Percentiles rank a stretch among this genome's conserved stretches.
These are phyloP conservation scores for Camelus bactrianus DNA, from an alignment of 2,113 vertebrate genomes.

Conservation along the genomic window DNA sequence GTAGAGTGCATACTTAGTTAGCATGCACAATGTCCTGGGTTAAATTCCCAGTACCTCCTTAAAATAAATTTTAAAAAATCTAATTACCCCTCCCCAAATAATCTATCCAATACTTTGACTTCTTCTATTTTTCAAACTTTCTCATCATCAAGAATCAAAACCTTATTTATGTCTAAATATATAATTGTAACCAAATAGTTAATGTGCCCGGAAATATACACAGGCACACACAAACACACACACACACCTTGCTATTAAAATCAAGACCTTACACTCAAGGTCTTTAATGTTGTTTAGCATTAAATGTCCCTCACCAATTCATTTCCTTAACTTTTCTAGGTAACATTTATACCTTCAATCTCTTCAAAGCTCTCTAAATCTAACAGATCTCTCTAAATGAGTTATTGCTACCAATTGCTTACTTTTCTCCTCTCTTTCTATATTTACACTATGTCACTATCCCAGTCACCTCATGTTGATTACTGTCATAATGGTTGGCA, in stretches of 20 bases:
- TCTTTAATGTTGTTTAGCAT: background rate
- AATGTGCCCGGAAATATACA: background rate
- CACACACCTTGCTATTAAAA: background rate
- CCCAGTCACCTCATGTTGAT: background rate
- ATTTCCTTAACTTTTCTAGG: background rate
- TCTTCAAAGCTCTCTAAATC: background rate
- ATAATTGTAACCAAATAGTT: background rate
- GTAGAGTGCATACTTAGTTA: too few species aligned
- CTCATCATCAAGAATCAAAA: background rate
- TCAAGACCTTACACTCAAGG: background rate
- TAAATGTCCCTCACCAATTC: background rate
- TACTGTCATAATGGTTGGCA: background rate
- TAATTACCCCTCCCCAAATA: background rate
- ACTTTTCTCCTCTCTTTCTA: background rate
- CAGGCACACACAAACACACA: background rate
- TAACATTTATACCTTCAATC: background rate
- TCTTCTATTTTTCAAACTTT: background rate
- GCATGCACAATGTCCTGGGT: too few species aligned
- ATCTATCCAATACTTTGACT: background rate
- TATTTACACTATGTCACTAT: background rate
- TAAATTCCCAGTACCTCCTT: too few species aligned
- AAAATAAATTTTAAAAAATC: too few species aligned
- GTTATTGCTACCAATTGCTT: background rate
- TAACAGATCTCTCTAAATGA: background rate
- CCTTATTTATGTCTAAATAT: background rate